Evolutionary conservation across 2,113 vertebrate species (phyloP), one percentile per base, ranked within the genome.

Genomic region (Notothenia rossii): DNA sequence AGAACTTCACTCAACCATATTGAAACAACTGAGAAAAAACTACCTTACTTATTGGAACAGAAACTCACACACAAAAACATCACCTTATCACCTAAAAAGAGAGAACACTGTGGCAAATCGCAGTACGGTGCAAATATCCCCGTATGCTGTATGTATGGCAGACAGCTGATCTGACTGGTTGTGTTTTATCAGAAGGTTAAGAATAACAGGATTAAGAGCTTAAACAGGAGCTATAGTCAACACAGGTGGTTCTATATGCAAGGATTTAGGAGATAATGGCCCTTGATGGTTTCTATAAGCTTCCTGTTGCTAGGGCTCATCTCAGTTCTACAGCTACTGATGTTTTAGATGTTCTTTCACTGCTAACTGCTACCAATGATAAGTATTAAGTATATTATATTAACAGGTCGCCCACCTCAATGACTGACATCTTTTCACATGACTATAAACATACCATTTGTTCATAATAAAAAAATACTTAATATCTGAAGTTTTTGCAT

Each of bases 181-280:
- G 69, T 75, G 69, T 72, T 54, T 83, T 36, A 12, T 66, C 67
- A 56, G 72, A 69, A 13, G 49, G 83, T 84, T 86, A 81, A 89
- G 72, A 90, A 86, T 91, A 83, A 86, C 78, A 74, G 13, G 78
- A 45, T 87, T 89, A 84, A 65, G 48, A 64, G 76, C 72, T 86
- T 86, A 36, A 80, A 71, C n/a, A 40, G 5, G 46, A 61, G 50
- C 58, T 66, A 33, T 7, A 56, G 17, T 29, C 68, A 62, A 83
- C 72, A 82, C 84, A 88, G 77, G 48, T n/a, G 55, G 18, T 67
- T 49, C 69, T 74, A 60, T 60, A 62, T 78, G 48, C 43, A 40
- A 29, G 72, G 77, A 72, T 88, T 87, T 88, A 72, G 36, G 43
- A 66, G 62, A 84, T 56, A 79, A 18, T 40, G 64, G 36, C 53